Evolutionary conservation across 1,140 invertebrate species (phyloP), one percentile per base, ranked within the genome.

Genomic region (Leptinotarsa defecta): DNA sequence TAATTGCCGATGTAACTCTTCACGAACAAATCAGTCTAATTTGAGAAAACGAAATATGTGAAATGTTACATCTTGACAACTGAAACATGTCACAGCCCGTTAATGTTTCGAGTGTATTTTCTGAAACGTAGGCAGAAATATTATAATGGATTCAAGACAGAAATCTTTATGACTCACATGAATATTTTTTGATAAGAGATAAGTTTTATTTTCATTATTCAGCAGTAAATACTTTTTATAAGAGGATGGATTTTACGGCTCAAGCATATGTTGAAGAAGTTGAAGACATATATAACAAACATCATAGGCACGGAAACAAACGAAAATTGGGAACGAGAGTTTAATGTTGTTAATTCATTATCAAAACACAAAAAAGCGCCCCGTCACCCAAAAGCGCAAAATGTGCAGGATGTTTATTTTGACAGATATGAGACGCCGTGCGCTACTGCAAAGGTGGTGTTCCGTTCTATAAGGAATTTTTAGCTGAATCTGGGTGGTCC

Each of bases 401-500:
- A 57, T 57, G 15, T 71, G n/a, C 15, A 61, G 69, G n/a, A 57
- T 71, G 71, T 73, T 73, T 73, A 73, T 64, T 73, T 73, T 61
- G 17, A 20, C 20, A 22, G 20, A 57, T 71, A 48, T 48, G 22
- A 57, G 22, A 73, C 71, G 71, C 71, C 71, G 63, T 22, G 71
- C 71, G 71, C 71, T 73, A 64, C 8, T 43, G 71, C 20, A 15
- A 48, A 64, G 57, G 48, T 27, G 34, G 61, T 48, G 61, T 22
- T 61, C 57, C 20, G 27, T 57, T 57, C 49, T 19, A 62, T 24
- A 71, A 71, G 62, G 22, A 27, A 4, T 62, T 71, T 34, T 65
- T 34, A 48, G 71, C 74, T 61, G 48, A 78, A 77, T 70, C 65
- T 81, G 80, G 80, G 80, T 82, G 79, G 80, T 81, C 80, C 69